These are phyloP conservation scores for Oceanodroma leucorhoa DNA, from an alignment of 2,797 vertebrate genomes.

Conservation along the genomic window DNA sequence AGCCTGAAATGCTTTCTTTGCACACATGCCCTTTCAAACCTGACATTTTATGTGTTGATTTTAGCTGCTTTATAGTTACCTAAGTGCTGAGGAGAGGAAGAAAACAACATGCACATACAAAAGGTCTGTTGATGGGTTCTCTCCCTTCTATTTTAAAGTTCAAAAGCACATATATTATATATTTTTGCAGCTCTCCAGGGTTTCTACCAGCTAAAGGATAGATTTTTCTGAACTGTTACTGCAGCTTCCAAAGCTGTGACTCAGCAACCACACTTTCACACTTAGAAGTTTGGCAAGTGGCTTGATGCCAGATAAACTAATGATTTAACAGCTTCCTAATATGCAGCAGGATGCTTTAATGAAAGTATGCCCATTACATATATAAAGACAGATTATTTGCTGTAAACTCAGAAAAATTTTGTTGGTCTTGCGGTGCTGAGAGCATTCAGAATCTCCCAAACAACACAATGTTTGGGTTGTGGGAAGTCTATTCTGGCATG, in stretches of 20 bases:
- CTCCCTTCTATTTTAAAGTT: background rate
- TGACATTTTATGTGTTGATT: constrained; percentile 22
- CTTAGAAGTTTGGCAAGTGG: background rate
- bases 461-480: background rate
- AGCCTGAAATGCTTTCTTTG: background rate
- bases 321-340: background rate
- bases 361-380: background rate
- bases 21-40: background rate
- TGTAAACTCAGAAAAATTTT: background rate
- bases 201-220: background rate
- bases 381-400: background rate
- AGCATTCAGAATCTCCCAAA: background rate
- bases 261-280: background rate
- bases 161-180: background rate
- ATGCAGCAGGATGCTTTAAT: background rate
- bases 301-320: background rate
- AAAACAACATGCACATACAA: background rate
- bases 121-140: background rate
- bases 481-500: background rate
- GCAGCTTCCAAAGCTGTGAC: background rate
- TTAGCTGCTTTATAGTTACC: background rate
- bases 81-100: background rate
- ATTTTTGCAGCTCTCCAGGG: background rate
- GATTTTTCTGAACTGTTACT: background rate
- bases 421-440: background rate